These are phyloP conservation scores for Choristoneura rosaceana DNA, from an alignment of 2,888 invertebrate species.

Conservation along the genomic window DNA sequence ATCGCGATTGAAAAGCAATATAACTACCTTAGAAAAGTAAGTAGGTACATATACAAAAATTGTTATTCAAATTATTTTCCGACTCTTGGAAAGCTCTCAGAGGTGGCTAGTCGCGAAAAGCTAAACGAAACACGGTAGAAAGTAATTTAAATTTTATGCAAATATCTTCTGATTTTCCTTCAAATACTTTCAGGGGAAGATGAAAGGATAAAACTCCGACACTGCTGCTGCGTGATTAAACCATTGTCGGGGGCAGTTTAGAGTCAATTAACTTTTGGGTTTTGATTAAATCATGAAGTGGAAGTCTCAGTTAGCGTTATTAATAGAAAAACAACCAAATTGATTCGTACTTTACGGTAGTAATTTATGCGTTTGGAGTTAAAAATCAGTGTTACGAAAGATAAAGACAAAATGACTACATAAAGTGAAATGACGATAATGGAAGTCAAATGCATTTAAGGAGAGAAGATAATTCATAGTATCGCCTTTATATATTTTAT, in stretches of 20 bases:
- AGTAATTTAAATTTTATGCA: slow-evolving; percentile 40
- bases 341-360: background rate
- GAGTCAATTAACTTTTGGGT: slow-evolving; percentile 33
- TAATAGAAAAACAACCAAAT: slow-evolving; percentile 14
- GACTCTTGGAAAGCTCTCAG: slow-evolving; percentile 8
- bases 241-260: slow-evolving; percentile 25
- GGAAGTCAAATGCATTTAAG: background rate
- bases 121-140: slow-evolving; percentile 22
- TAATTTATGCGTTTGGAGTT: background rate
- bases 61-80: slow-evolving; percentile 15
- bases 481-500: background rate
- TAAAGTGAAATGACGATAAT: background rate
- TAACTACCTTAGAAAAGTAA: background rate
- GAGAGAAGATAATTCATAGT: background rate
- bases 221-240: slow-evolving; percentile 37
- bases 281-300: slow-evolving; percentile 34
- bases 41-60: background rate
- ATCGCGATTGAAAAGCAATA: background rate
- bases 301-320: slow-evolving; percentile 15
- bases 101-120: slow-evolving; percentile 9
- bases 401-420: background rate
- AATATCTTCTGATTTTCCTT: slow-evolving; percentile 36
- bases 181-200: slow-evolving; percentile 30
- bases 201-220: slow-evolving; percentile 39
- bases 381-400: background rate